A percentile compares a stretch with the other conserved stretches of the same genome.
These are phyloP conservation scores for Lasioglossum baleicum DNA, from an alignment of 1,140 invertebrate genomes.

Conservation along the genomic window DNA sequence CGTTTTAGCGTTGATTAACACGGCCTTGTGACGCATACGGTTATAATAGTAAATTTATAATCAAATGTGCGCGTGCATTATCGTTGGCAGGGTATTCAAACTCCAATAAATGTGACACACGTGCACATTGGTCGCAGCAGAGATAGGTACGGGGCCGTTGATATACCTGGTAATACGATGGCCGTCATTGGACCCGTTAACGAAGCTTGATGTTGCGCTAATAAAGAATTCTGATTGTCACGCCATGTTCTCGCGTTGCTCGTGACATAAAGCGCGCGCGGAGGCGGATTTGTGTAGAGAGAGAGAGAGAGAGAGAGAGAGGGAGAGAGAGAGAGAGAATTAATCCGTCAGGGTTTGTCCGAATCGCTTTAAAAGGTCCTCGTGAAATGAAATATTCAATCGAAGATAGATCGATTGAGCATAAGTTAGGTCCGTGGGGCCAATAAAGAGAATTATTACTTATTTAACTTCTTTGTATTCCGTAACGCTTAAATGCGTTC, in stretches of 20 bases:
- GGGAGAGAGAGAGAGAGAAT: too few species aligned
- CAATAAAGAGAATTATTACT: too few species aligned
- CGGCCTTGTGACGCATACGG: neutral
- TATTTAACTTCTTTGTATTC: too few species aligned
- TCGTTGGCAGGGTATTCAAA: conserved; percentile 21
- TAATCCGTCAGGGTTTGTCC: conserved; percentile 7
- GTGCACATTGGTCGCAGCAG: neutral
- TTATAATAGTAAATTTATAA: conserved; percentile 23
- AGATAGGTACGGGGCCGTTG: conserved; percentile 4
- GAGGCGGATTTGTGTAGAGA: too few species aligned
- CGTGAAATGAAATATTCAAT: conserved; percentile 46
- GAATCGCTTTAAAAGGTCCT: conserved; percentile 22
- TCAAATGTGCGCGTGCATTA: conserved; percentile 27
- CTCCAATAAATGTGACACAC: conserved; percentile 12
- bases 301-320: too few species aligned
- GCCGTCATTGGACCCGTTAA: neutral
- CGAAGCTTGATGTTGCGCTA: neutral
- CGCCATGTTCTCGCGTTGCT: neutral
- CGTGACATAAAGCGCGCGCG: conserved; percentile 5
- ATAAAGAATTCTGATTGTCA: neutral
- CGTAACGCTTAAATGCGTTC: too few species aligned
- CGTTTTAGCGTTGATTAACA: conserved; percentile 26
- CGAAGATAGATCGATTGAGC: conserved; percentile 9
- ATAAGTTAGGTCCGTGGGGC: too few species aligned
- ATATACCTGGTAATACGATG: conserved; percentile 36